phyloP scores from a whole-genome alignment of 2,797 vertebrate genomes.

The Pelodytes ibericus region DNA sequence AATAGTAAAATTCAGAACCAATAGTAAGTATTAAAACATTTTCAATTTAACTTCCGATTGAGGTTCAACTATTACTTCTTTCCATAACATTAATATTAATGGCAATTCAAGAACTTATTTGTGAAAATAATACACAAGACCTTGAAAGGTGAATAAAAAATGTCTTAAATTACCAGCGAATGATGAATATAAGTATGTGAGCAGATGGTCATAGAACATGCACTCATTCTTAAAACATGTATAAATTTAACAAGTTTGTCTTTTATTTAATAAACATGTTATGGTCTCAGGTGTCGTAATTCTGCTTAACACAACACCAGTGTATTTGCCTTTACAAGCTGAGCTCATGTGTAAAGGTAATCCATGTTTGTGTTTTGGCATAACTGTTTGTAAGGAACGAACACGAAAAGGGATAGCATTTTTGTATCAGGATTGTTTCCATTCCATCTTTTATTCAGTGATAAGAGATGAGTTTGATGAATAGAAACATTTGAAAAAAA shows the following conservation, averaged over 20 bases:
- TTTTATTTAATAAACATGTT: conserved; percentile 15
- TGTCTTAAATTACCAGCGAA: conserved; percentile 31
- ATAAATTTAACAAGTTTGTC: conserved; percentile 9
- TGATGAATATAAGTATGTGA: conserved; percentile 36
- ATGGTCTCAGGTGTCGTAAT: background rate
- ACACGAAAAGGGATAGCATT: no score
- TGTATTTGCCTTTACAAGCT: background rate
- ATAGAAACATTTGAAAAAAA: no score
- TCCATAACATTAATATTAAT: conserved; percentile 30
- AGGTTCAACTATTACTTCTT: conserved; percentile 4
- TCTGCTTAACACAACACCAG: no score
- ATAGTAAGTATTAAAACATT: no score
- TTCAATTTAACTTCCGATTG: background rate
- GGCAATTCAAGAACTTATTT: background rate
- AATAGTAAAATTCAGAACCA: no score
- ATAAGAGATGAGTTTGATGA: no score
- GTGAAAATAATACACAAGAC: conserved; percentile 8
- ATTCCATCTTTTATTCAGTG: no score
- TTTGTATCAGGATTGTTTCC: no score
- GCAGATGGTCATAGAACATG: conserved; percentile 35
- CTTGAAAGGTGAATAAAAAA: conserved; percentile 24
- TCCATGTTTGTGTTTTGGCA: no score
- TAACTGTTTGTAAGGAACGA: no score
- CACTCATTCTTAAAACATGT: conserved; percentile 43
- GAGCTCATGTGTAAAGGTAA: background rate